Evolutionary conservation across 1,140 invertebrate species (phyloP).

Genomic region (Halesus radiatus): DNA sequence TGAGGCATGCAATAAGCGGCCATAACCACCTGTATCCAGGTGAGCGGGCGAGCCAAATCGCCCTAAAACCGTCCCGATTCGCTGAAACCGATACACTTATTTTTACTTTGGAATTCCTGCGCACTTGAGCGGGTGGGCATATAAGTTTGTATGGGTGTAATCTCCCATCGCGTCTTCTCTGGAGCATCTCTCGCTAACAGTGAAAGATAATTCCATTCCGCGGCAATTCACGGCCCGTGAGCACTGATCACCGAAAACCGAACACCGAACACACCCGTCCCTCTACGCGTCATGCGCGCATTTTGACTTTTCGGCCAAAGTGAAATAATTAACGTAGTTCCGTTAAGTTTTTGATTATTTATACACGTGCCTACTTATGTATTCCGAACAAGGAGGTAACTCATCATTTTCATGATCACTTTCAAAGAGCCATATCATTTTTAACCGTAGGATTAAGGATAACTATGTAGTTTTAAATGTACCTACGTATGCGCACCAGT

Average conservation of each 20-base stretch:
- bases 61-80: slow-evolving; percentile 12
- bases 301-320: not conserved
- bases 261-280: not conserved
- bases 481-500: too few species aligned
- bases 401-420: too few species aligned
- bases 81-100: slow-evolving; percentile 26
- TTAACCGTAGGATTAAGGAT: too few species aligned
- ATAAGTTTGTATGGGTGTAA: too few species aligned
- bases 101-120: slow-evolving; percentile 15
- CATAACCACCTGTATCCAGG: slow-evolving; percentile 17
- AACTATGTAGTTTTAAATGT: too few species aligned
- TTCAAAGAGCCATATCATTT: too few species aligned
- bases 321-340: slow-evolving; percentile 1
- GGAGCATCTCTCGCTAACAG: not conserved
- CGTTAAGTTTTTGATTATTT: not conserved
- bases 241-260: not conserved
- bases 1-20: not conserved
- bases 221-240: not conserved
- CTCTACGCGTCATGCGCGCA: not conserved
- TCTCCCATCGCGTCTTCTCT: not conserved
- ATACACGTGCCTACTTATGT: too few species aligned
- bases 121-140: not conserved
- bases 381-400: too few species aligned
- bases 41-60: not conserved
- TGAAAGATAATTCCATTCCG: too few species aligned